A percentile compares a stretch with the other conserved stretches of the same genome.
Conservation (phyloP, 1,140 invertebrate species). For the Hyles vespertilio region DNA sequence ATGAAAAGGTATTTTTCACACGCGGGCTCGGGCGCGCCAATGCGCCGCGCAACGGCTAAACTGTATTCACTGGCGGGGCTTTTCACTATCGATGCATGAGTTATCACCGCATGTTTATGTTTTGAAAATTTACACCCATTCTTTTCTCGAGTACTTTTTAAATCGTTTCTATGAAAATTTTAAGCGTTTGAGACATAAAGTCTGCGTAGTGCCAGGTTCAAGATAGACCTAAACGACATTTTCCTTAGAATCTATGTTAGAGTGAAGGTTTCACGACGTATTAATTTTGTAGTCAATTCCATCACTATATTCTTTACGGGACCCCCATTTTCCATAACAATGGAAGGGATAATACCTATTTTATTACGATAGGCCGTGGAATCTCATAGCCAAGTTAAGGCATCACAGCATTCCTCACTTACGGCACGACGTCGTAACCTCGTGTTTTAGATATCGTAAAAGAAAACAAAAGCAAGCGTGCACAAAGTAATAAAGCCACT, state of each 20-base stretch:
- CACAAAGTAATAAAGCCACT: conserved; percentile 59
- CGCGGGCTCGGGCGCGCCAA: conserved; percentile 32
- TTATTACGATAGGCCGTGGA: conserved; percentile 16
- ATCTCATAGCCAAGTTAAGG: conserved; percentile 25
- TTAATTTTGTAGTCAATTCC: neutral
- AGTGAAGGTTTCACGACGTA: no score
- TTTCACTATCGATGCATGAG: conserved; percentile 39
- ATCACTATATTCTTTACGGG: conserved; percentile 1
- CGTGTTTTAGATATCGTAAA: conserved; percentile 57
- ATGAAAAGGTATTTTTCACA: conserved; percentile 68
- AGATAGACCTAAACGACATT: no score
- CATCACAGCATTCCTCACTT: conserved; percentile 35
- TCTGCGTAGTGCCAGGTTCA: no score
- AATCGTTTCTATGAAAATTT: no score
- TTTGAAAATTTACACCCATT: conserved; percentile 1
- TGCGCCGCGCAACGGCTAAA: conserved; percentile 34
- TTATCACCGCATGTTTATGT: conserved; percentile 25
- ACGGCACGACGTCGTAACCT: conserved; percentile 50
- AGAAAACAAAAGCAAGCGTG: conserved; percentile 58
- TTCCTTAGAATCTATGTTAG: no score
- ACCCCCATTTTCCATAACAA: conserved; percentile 10
- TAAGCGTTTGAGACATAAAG: no score
- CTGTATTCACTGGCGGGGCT: conserved; percentile 36
- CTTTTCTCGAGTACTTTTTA: no score
- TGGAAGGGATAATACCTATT: conserved; percentile 12